Percentiles rank a stretch among this genome's conserved stretches.
These are phyloP conservation scores for Plotosus lineatus DNA, from an alignment of 2,113 vertebrate genomes.

Conservation along the genomic window DNA sequence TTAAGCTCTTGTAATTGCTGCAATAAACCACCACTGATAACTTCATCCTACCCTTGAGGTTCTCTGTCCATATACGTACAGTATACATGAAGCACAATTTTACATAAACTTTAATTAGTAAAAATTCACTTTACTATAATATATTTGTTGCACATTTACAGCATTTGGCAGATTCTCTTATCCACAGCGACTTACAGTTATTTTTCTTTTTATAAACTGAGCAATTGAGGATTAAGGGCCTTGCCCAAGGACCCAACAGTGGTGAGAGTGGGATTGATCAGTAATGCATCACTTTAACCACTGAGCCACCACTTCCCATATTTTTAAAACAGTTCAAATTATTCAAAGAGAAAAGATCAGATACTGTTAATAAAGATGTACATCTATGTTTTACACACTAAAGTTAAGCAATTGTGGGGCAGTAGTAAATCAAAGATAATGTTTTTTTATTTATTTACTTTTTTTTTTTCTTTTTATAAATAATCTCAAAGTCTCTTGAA, in stretches of 20 bases:
- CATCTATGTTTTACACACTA: not conserved
- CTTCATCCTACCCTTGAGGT: not conserved
- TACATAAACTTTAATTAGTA: too few species aligned
- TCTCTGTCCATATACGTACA: not conserved
- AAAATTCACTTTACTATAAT: too few species aligned
- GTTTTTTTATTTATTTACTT: not conserved
- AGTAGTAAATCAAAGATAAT: not conserved
- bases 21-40: constrained; percentile 58
- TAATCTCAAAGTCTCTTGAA: not conserved
- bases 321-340: not conserved
- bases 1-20: constrained; percentile 60
- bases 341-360: not conserved
- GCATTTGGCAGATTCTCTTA: too few species aligned
- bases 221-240: too few species aligned
- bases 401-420: not conserved
- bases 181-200: too few species aligned
- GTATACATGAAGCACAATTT: not conserved
- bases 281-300: too few species aligned
- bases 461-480: not conserved
- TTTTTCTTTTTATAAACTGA: not conserved
- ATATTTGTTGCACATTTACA: too few species aligned
- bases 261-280: too few species aligned
- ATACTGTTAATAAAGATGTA: not conserved
- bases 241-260: too few species aligned
- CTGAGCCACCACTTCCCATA: too few species aligned